Base-by-base conservation (phyloP, 2,888 invertebrate genomes). In the Nomada ruficornis region DNA sequence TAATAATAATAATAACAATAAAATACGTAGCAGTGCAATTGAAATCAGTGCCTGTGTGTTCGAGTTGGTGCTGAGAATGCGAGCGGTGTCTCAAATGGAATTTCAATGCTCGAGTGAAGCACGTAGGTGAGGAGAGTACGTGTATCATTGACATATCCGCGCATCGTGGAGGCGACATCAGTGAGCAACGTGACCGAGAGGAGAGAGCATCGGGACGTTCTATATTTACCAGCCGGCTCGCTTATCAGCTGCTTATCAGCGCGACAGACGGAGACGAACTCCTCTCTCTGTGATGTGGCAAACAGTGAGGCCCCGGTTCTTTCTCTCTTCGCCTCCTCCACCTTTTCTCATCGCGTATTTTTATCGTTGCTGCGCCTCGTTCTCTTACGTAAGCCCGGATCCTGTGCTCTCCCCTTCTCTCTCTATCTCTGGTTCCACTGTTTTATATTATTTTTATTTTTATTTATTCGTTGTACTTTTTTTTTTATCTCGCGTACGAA, bases 211-310 rank as follows among this genome's bases (percentile, higher is more conserved):
- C 72, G 77, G 72, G 69, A 77, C 73, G 76, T 83, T 88, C 88
- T 89, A 87, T 90, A 88, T 89, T 89, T 88, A 86, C 83, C 84
- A 77, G 20, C 47, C 82, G 86, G 74, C 84, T 89, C 81, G 75
- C 82, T 90, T 91, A 89, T 90, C 89, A 88, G 76, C n/a, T 82
- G 86, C 83, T 90, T 91, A 91, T 91, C 90, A 85, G 74, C 83
- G 85, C 84, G 84, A 82, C 85, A 85, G 84, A 86, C 85, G 81
- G 86, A 83, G 83, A 76, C 81, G 79, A 36, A 80, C 77, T 78
- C 68, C 44, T 57, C 54, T 63, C 70, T 68, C 63, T 55, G 52
- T n/a, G 52, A 63, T 71, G 59, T 64, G 75, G 75, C 83, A 82
- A 83, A 83, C 67, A 47, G 47, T 47, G 15, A 29, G 18, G 59